Evolutionary conservation across 2,888 invertebrate genomes (phyloP).

Genomic region (Pollenia labialis): DNA sequence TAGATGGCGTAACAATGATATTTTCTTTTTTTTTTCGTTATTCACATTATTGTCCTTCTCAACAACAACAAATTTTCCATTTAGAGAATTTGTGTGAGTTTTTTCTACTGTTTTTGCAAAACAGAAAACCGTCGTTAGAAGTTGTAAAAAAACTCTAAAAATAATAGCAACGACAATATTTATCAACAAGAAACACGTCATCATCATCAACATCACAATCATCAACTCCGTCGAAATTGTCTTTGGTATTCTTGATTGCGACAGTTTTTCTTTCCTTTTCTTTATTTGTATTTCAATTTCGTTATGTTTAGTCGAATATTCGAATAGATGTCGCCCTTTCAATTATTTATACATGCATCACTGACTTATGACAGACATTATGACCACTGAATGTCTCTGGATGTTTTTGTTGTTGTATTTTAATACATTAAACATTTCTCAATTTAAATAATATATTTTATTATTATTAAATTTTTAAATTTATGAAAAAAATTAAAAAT

Average conservation of each 20-base stretch:
- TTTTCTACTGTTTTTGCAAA: background rate
- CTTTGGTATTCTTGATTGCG: slow-evolving; percentile 21
- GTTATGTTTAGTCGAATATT: slow-evolving; percentile 36
- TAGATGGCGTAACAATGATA: slow-evolving; percentile 79
- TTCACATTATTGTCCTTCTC: slow-evolving; percentile 50
- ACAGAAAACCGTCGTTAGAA: slow-evolving; percentile 21
- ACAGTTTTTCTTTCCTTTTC: slow-evolving; percentile 9
- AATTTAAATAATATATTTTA: background rate
- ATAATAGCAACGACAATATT: slow-evolving; percentile 25
- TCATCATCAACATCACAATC: slow-evolving; percentile 48
- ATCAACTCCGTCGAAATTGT: slow-evolving; percentile 52
- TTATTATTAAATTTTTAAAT: slow-evolving; percentile 12
- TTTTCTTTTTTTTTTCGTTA: slow-evolving; percentile 62
- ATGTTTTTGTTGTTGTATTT: slow-evolving; percentile 1
- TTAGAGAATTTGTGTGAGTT: slow-evolving; percentile 7
- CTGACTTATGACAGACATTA: slow-evolving; percentile 58
- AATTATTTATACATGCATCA: slow-evolving; percentile 75
- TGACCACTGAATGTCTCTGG: slow-evolving; percentile 49
- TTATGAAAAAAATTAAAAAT: slow-evolving; percentile 34
- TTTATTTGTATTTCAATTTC: background rate
- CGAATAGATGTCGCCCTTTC: slow-evolving; percentile 69
- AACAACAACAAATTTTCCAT: slow-evolving; percentile 24
- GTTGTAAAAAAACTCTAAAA: slow-evolving; percentile 26
- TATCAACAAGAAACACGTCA: slow-evolving; percentile 28
- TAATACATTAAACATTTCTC: background rate